Evolutionary conservation across 2,113 vertebrate genomes (phyloP).

Genomic region (Tursiops truncatus): DNA sequence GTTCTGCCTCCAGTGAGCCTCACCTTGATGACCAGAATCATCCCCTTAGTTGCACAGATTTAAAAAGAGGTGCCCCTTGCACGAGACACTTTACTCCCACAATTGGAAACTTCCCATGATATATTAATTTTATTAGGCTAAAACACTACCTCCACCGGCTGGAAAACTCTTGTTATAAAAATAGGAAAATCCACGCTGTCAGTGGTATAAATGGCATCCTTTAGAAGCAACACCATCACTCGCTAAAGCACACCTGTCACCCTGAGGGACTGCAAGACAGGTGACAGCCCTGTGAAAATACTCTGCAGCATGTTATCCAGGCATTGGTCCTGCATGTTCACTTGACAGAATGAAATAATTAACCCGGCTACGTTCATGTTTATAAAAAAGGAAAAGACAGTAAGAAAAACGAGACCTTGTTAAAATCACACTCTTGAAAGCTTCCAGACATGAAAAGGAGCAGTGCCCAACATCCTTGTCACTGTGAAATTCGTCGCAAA

Average conservation of each 20-base stretch:
- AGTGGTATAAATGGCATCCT: neutral
- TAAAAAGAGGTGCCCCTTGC: neutral
- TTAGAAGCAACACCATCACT: neutral
- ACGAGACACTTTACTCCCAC: neutral
- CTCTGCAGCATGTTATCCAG: neutral
- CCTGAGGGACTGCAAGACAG: neutral
- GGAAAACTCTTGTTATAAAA: neutral
- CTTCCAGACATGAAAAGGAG: neutral
- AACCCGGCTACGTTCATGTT: neutral
- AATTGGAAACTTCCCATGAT: neutral
- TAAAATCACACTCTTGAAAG: neutral
- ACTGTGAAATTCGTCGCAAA: neutral
- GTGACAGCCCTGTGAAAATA: neutral
- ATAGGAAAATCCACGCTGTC: neutral
- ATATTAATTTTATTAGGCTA: neutral
- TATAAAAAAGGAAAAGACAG: slow-evolving; percentile 15
- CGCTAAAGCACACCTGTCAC: neutral
- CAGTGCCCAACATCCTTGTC: neutral
- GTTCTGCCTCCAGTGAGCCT: neutral
- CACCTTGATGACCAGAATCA: neutral
- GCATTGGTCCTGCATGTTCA: slow-evolving; percentile 36
- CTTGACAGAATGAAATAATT: slow-evolving; percentile 37
- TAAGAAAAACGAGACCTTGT: slow-evolving; percentile 1
- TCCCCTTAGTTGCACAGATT: neutral
- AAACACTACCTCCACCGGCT: neutral